phyloP scores from a whole-genome alignment of 2,113 vertebrate species.

The Callocephalon fimbriatum region DNA sequence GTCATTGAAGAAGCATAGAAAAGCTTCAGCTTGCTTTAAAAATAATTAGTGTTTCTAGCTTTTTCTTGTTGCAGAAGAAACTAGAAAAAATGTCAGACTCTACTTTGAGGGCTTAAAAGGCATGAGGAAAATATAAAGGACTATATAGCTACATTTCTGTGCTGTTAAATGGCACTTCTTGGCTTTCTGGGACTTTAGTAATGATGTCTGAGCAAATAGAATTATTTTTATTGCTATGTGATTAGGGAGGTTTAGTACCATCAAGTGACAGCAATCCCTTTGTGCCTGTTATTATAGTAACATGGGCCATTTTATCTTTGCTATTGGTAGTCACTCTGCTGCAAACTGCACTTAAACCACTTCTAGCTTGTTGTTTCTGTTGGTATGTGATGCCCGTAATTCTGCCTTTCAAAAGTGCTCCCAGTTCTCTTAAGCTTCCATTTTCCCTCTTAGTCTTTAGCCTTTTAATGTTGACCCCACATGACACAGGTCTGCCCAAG shows the following conservation, averaged over 20 bases:
- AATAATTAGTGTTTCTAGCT: neutral
- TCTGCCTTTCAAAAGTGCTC: neutral
- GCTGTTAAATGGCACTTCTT: neutral
- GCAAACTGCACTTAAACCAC: neutral
- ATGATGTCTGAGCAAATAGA: neutral
- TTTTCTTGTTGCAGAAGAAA: neutral
- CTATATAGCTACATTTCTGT: neutral
- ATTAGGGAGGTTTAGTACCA: neutral
- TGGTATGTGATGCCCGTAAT: rapidly evolving
- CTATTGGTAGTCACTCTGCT: neutral
- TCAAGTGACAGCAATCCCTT: neutral
- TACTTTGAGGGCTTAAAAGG: neutral
- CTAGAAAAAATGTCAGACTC: neutral
- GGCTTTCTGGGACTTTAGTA: neutral
- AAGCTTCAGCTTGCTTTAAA: neutral
- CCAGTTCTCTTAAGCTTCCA: neutral
- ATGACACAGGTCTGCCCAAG: neutral
- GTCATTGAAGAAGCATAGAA: neutral
- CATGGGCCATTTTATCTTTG: neutral
- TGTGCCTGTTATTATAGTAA: neutral
- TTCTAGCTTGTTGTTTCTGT: neutral
- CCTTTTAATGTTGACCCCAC: neutral
- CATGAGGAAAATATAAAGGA: neutral
- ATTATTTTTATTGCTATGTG: neutral
- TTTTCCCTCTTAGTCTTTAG: neutral